phyloP scores from a whole-genome alignment of 2,113 vertebrate species.

The Bubo bubo region DNA sequence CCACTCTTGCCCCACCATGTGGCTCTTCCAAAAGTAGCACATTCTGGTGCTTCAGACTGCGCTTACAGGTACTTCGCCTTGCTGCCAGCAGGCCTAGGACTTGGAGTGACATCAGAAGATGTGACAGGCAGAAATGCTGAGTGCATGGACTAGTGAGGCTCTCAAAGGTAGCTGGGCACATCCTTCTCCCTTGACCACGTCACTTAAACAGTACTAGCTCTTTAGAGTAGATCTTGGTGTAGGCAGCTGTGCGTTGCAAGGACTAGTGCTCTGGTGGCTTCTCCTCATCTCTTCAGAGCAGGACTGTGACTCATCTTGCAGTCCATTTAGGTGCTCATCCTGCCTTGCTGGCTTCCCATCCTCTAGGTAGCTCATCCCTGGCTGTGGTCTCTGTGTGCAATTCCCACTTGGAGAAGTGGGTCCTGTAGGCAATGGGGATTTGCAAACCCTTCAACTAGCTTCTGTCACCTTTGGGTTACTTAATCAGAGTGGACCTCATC shows the following conservation, averaged over 20 bases:
- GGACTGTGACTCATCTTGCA: background rate
- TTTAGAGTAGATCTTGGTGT: background rate
- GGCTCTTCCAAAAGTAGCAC: background rate
- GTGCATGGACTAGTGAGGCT: accelerated
- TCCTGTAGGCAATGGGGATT: background rate
- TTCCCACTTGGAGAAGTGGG: background rate
- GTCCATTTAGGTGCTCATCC: background rate
- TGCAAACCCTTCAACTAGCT: background rate
- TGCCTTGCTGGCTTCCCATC: background rate
- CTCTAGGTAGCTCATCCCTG: background rate
- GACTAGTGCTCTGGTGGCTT: background rate
- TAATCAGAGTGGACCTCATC: background rate
- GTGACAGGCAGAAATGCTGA: background rate
- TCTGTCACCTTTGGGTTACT: background rate
- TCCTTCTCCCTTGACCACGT: background rate
- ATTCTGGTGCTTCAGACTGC: background rate
- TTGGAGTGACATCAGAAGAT: accelerated
- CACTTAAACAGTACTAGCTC: background rate
- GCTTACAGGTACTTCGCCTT: background rate
- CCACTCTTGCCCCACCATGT: background rate
- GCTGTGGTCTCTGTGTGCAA: background rate
- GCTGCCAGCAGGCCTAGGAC: background rate
- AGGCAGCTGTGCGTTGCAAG: background rate
- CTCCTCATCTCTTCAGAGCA: background rate
- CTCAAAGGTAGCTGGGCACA: too few relatives aligned